Evolutionary conservation across 37 sponge, comb jelly and placozoan genomes (phyloP).

Genomic region (Spongilla lacustris): DNA sequence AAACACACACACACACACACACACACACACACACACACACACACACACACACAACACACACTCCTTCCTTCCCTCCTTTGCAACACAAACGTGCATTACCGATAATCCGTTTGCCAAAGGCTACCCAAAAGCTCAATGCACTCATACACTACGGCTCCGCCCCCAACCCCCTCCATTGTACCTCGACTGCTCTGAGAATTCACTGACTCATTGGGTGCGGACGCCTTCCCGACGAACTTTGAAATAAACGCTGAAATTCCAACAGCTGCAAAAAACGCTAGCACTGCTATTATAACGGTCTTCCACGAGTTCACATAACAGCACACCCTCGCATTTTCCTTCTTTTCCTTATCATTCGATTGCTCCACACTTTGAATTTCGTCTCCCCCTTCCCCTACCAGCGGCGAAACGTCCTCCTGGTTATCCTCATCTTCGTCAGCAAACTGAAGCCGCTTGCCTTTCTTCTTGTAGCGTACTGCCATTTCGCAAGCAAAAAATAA

Average conservation of each 20-base stretch:
- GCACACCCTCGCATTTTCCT: not conserved
- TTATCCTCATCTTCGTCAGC: not conserved
- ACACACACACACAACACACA: no score
- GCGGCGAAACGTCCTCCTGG: not conserved
- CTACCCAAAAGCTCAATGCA: no score
- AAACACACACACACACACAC: no score
- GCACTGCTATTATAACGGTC: conserved; percentile 18
- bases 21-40: no score
- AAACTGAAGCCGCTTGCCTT: not conserved
- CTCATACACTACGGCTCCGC: no score
- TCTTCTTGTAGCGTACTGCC: not conserved
- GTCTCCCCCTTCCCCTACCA: not conserved
- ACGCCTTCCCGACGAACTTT: conserved; percentile 25
- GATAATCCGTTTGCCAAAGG: no score
- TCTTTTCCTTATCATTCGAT: not conserved
- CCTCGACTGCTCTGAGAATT: not conserved
- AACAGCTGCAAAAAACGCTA: conserved; percentile 30
- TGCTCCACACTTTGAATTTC: not conserved
- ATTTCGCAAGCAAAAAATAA: not conserved
- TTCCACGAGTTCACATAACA: conserved; percentile 37
- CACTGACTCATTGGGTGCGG: not conserved
- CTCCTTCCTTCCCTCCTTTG: no score
- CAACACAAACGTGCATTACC: no score
- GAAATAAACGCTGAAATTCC: conserved; percentile 36
- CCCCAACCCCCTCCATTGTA: no score